Evolutionary conservation across 2,888 invertebrate species (phyloP), one percentile per base, ranked within the genome.

Genomic region (Trichopoda pennipes): DNA sequence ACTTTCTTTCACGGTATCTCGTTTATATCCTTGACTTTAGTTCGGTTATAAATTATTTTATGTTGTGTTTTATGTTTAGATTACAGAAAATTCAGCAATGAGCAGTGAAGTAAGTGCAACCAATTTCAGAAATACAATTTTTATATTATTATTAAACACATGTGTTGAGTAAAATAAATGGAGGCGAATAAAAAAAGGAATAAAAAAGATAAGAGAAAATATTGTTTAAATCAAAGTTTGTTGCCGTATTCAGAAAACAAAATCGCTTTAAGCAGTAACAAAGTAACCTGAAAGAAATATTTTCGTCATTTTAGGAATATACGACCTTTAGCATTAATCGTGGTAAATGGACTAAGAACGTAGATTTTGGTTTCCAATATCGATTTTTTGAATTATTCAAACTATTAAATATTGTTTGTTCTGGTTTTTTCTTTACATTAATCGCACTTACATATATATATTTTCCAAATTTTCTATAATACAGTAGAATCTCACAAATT

Each of bases 21-120:
- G 38, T 51, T 81, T 72, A 64, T 74, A 70, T 64, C 47, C 42
- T 44, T 60, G 77, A 80, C 76, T 80, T 47, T 1, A 53, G 10
- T 35, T 19, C 17, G 35, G 44, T 73, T 19, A 63, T 35, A 38
- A 32, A 19, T 56, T 38, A 23, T 35, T 47, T 9, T 21, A 17
- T n/a, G 0, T 64, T n/a, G n/a, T n/a, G n/a, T n/a, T n/a, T 44
- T 49, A 38, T 21, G 66, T 79, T 60, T 51, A 77, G 61, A 70
- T 61, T 60, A 70, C 78, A 81, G 80, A 68, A 72, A 81, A 83
- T 78, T 78, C 74, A 86, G 88, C 87, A 88, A 88, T 88, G 86
- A 86, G 87, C 89, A 89, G 89, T 86, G 87, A 68, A 89, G 87
- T 89, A 88, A 87, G 85, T 88, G 89, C 89, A 88, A 89, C 88